phyloP scores from a whole-genome alignment of 1,140 invertebrate species.

The Holotrichia oblita region DNA sequence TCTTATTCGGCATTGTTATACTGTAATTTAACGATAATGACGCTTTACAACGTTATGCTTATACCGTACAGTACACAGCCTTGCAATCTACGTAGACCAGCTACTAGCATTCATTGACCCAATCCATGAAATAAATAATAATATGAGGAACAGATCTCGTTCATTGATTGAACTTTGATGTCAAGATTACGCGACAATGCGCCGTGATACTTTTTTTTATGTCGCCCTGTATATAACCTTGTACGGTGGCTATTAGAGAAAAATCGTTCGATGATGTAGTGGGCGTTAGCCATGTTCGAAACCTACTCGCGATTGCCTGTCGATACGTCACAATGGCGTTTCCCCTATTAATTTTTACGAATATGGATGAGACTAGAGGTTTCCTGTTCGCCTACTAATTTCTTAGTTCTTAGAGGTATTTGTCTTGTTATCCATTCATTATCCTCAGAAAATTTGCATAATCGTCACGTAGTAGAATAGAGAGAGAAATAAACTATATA shows the following conservation, averaged over 20 bases:
- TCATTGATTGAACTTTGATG: conserved; percentile 8
- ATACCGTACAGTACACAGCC: not conserved
- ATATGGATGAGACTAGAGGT: not conserved
- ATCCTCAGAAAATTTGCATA: too few relatives aligned
- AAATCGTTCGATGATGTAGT: not conserved
- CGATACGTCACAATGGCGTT: too few relatives aligned
- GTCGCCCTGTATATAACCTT: not conserved
- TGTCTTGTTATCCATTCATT: too few relatives aligned
- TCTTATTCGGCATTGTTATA: not conserved
- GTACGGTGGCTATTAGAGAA: not conserved
- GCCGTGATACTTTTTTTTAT: not conserved
- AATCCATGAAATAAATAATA: not conserved
- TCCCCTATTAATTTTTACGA: not conserved
- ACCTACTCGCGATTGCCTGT: not conserved
- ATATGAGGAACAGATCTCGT: not conserved
- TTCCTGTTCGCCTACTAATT: conserved; percentile 1
- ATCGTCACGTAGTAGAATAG: too few relatives aligned
- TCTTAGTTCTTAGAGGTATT: not conserved
- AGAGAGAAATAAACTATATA: too few relatives aligned
- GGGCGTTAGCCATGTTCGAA: not conserved
- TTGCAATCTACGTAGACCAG: not conserved
- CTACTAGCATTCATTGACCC: not conserved
- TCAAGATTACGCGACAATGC: not conserved
- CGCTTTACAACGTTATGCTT: too few relatives aligned
- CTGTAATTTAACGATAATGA: not conserved